A percentile compares a stretch with the other conserved stretches of the same genome.
Evolutionary conservation across 2,888 invertebrate genomes (phyloP).

Genomic region (Drepanosiphum platanoidis): DNA sequence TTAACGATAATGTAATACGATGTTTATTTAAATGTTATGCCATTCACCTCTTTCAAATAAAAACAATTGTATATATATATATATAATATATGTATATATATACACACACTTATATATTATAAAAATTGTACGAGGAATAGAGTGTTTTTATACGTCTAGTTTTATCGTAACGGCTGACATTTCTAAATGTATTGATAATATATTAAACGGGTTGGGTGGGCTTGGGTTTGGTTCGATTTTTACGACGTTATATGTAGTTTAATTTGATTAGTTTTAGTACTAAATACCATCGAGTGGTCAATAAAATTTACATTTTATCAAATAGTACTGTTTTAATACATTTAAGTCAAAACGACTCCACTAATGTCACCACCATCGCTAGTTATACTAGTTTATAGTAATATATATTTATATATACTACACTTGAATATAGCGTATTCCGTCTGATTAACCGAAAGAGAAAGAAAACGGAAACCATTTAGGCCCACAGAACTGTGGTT

Average conservation of each 20-base stretch:
- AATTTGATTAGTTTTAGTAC: constrained; percentile 24
- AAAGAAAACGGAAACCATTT: too few relatives aligned
- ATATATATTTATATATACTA: too few relatives aligned
- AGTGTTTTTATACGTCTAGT: constrained; percentile 23
- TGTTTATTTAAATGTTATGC: constrained; percentile 38
- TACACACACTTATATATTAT: too few relatives aligned
- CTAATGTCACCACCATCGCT: background rate
- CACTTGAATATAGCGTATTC: too few relatives aligned
- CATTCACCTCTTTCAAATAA: constrained; percentile 16
- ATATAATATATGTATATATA: background rate
- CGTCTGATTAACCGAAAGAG: too few relatives aligned
- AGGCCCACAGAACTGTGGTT: too few relatives aligned
- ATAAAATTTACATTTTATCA: constrained; percentile 38
- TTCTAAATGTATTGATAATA: constrained; percentile 26
- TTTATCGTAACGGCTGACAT: constrained; percentile 34
- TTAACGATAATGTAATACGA: constrained; percentile 39
- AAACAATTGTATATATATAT: constrained; percentile 8
- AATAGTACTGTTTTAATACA: background rate
- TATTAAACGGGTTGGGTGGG: constrained; percentile 55
- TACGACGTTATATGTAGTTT: constrained; percentile 34
- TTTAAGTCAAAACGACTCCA: background rate
- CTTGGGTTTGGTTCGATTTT: constrained; percentile 40
- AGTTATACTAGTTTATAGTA: too few relatives aligned
- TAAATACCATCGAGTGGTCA: constrained; percentile 31
- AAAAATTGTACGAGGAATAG: background rate